Base-by-base conservation (phyloP, 2,888 invertebrate genomes). In the Hyposoter didymator region DNA sequence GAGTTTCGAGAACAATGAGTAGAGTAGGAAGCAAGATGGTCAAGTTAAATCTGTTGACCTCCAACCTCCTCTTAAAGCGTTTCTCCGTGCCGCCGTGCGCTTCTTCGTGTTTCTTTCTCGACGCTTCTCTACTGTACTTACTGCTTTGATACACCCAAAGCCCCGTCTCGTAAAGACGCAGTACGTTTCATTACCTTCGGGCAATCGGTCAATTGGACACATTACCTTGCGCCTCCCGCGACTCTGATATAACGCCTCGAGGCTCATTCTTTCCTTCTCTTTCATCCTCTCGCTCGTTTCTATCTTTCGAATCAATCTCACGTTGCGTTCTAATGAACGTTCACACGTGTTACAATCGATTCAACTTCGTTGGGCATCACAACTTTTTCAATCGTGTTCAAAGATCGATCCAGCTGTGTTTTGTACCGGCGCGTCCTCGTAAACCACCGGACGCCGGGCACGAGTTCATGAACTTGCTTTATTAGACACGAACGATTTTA, bases 121-220 rank as follows among this genome's bases (percentile, higher is more conserved):
- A 49, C 64, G 35, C 59, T 72, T 43, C 35, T 52, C 32, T 5
- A 32, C 78, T 76, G 17, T 78, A 72, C 70, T 35, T 45, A 59
- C 69, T 74, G 67, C 69, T 74, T 59, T 39, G 47, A 78, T 79
- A 49, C 52, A 28, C 49, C 66, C 28, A 52, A 52, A 64, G 52
- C 49, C 75, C 35, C 47, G 45, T 45, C 52, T 43, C 32, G 72
- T 74, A 69, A 69, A 83, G 69, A 70, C 70, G 62, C 62, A 39
- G 12, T 80, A 85, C 67, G 85, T 78, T 84, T 84, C 85, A 87
- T 87, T 85, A 85, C 79, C 85, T 85, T 49, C 62, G 45, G 80
- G 79, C 85, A 79, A 85, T 87, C 84, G 81, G 87, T 85, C 84
- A 85, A 84, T 84, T 72, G 82, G 79, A 76, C 78, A 74, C 79